These are phyloP conservation scores for Rhinella marina DNA, from an alignment of 2,797 vertebrate species.

Conservation along the genomic window DNA sequence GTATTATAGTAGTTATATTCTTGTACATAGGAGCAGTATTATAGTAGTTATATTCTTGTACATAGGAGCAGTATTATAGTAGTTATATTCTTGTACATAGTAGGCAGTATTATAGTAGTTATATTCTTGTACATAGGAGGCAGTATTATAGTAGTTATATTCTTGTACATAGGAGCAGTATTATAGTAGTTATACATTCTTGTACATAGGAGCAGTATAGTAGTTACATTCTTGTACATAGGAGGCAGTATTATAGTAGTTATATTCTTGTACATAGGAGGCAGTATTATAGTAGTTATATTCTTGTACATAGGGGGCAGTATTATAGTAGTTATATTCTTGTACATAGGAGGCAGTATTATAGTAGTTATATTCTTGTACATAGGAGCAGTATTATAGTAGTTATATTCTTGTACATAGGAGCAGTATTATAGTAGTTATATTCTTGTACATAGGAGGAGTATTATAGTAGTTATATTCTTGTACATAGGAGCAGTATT, in stretches of 20 bases:
- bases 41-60: too few species aligned
- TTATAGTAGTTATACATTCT: too few species aligned
- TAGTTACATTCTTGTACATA: too few species aligned
- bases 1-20: slow-evolving; percentile 12
- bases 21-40: too few species aligned
- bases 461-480: not conserved
- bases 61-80: slow-evolving; percentile 15
- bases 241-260: too few species aligned
- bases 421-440: slow-evolving; percentile 6
- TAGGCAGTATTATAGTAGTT: slow-evolving; percentile 8
- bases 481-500: too few species aligned
- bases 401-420: slow-evolving; percentile 9
- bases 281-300: slow-evolving; percentile 1
- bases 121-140: slow-evolving; percentile 4
- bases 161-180: too few species aligned
- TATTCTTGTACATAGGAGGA: not conserved
- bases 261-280: too few species aligned
- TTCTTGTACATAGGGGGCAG: not conserved
- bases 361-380: slow-evolving; percentile 17
- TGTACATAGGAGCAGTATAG: too few species aligned
- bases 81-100: slow-evolving; percentile 7
- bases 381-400: slow-evolving; percentile 10
- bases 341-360: not conserved
- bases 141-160: too few species aligned
- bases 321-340: slow-evolving; percentile 19